A percentile compares a stretch with the other conserved stretches of the same genome.
Conservation (phyloP, 2,888 invertebrate species). For the Neoascia interrupta region DNA sequence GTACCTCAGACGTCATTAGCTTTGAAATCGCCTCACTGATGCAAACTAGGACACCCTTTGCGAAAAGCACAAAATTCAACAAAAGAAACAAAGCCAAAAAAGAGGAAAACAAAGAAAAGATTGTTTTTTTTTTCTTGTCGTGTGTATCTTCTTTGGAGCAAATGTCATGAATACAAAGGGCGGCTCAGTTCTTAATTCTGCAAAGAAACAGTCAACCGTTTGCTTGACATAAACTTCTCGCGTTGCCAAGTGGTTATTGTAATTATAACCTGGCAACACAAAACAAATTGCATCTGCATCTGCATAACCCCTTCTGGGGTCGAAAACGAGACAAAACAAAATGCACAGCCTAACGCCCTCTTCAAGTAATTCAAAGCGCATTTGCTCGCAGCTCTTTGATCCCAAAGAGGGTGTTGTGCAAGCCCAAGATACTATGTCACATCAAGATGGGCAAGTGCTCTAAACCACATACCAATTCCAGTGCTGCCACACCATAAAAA, state of each 20-base stretch:
- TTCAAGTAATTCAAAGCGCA: conserved; percentile 20
- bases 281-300: conserved; percentile 22
- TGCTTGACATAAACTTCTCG: conserved; percentile 2
- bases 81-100: not conserved
- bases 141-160: not conserved
- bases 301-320: not conserved
- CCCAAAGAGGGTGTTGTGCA: conserved; percentile 28
- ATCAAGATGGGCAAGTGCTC: conserved; percentile 52
- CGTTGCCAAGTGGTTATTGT: conserved; percentile 3
- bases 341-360: conserved; percentile 20
- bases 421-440: conserved; percentile 45
- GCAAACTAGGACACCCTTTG: not conserved
- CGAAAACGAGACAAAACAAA: conserved; percentile 24
- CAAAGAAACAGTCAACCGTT: too few relatives aligned
- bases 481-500: not conserved
- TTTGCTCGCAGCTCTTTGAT: conserved; percentile 17
- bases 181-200: too few relatives aligned
- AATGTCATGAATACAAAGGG: too few relatives aligned
- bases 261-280: not conserved
- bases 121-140: too few relatives aligned
- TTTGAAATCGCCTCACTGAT: too few relatives aligned
- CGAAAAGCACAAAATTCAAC: not conserved
- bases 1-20: not conserved
- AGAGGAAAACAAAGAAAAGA: not conserved
- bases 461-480: conserved; percentile 41